phyloP scores from a whole-genome alignment of 1,140 invertebrate species.

The Macrobrachium nipponense region DNA sequence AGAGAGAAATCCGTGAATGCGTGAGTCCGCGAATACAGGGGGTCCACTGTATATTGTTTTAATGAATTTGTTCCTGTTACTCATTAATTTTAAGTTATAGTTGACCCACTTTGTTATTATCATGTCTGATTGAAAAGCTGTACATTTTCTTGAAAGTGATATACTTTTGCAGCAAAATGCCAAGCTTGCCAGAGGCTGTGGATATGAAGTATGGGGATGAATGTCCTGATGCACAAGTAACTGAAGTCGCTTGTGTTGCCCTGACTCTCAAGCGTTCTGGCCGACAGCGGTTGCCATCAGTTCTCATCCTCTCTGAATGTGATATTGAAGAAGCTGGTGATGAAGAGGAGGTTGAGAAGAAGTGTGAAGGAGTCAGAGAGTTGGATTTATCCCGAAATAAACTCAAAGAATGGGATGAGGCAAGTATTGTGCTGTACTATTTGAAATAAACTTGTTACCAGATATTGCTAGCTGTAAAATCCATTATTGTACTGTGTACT shows the following conservation, averaged over 20 bases:
- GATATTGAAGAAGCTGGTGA: conserved; percentile 63
- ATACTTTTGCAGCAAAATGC: conserved; percentile 47
- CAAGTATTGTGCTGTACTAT: neutral
- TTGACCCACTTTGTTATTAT: neutral
- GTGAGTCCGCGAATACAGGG: too few species aligned
- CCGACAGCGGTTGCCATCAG: conserved; percentile 54
- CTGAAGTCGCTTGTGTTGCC: conserved; percentile 60
- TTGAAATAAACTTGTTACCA: too few species aligned
- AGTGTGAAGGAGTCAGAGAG: conserved; percentile 61
- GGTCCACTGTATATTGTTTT: too few species aligned
- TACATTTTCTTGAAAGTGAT: too few species aligned
- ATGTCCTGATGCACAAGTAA: conserved; percentile 50
- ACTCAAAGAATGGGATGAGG: conserved; percentile 62
- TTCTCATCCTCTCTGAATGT: conserved; percentile 62
- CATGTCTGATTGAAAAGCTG: too few species aligned
- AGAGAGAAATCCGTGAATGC: too few species aligned
- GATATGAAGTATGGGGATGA: conserved; percentile 62
- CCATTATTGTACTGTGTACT: too few species aligned
- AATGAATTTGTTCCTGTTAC: too few species aligned
- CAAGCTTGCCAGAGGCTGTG: conserved; percentile 61
- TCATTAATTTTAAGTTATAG: neutral
- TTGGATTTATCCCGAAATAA: conserved; percentile 62
- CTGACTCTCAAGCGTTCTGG: conserved; percentile 53
- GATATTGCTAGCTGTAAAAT: too few species aligned
- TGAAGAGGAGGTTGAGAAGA: conserved; percentile 57